Conservation (phyloP, 2,113 vertebrate species). For the Cricetomys ansorgei region DNA sequence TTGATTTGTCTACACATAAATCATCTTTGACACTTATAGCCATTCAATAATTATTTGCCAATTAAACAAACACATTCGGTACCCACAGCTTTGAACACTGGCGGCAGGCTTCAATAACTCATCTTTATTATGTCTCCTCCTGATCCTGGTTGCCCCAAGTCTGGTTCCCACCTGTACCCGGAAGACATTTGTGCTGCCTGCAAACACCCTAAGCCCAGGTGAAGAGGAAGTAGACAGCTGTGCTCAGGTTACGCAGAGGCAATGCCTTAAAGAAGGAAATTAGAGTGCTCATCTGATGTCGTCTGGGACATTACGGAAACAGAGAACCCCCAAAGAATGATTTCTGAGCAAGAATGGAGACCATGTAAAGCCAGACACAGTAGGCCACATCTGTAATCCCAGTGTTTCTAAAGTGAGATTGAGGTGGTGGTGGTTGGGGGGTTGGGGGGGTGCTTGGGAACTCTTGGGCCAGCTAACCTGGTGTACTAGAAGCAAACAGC, state of each 20-base stretch:
- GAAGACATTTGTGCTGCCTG: background rate
- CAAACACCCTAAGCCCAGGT: background rate
- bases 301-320: background rate
- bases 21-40: slow-evolving; percentile 5
- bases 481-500: background rate
- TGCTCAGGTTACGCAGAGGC: background rate
- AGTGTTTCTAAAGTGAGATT: background rate
- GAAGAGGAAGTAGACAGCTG: background rate
- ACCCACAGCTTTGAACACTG: background rate
- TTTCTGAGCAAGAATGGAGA: too few relatives aligned
- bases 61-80: slow-evolving; percentile 13
- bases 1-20: background rate
- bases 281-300: background rate
- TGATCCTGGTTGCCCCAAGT: background rate
- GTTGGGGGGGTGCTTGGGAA: background rate
- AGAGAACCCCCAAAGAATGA: slow-evolving; percentile 8
- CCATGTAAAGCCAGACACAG: background rate
- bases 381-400: too few relatives aligned
- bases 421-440: background rate
- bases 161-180: background rate
- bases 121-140: background rate
- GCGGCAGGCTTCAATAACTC: background rate
- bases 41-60: slow-evolving; percentile 24
- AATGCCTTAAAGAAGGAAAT: background rate
- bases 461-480: too few relatives aligned